phyloP scores from a whole-genome alignment of 1,140 invertebrate genomes.

The Lepidostoma basale region DNA sequence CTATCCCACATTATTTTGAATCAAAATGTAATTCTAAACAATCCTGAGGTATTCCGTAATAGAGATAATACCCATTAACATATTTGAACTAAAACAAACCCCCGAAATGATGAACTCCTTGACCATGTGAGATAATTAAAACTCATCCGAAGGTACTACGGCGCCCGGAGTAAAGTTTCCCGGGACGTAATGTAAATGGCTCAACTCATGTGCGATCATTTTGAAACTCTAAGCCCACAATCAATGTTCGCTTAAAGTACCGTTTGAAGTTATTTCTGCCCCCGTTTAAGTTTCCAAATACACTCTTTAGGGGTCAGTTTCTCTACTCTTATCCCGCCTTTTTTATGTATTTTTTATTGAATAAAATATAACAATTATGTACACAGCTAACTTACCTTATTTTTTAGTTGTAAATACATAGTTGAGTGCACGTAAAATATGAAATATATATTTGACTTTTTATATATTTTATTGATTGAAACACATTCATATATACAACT shows the following conservation, averaged over 20 bases:
- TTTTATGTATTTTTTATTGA: background rate
- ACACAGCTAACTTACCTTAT: background rate
- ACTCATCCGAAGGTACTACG: background rate
- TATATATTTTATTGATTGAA: too few relatives aligned
- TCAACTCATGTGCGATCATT: conserved; percentile 6
- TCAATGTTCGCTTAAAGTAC: conserved; percentile 6
- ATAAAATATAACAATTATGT: background rate
- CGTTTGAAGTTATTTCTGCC: conserved; percentile 18
- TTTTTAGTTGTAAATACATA: background rate
- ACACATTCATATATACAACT: too few relatives aligned
- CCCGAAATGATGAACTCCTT: too few relatives aligned
- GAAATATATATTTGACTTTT: background rate
- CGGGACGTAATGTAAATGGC: background rate
- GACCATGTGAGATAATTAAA: background rate
- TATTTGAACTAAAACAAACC: too few relatives aligned
- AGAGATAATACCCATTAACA: too few relatives aligned
- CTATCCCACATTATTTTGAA: too few relatives aligned
- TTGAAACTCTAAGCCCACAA: conserved; percentile 12
- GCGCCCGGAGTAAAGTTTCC: background rate
- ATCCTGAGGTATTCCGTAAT: too few relatives aligned
- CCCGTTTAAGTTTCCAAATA: background rate
- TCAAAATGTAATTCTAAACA: too few relatives aligned
- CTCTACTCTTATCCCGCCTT: background rate
- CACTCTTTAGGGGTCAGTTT: background rate
- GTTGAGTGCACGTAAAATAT: background rate